These are phyloP conservation scores for Pocillopora grandis DNA, from an alignment of 92 coral and sea anemone species.

Conservation along the genomic window DNA sequence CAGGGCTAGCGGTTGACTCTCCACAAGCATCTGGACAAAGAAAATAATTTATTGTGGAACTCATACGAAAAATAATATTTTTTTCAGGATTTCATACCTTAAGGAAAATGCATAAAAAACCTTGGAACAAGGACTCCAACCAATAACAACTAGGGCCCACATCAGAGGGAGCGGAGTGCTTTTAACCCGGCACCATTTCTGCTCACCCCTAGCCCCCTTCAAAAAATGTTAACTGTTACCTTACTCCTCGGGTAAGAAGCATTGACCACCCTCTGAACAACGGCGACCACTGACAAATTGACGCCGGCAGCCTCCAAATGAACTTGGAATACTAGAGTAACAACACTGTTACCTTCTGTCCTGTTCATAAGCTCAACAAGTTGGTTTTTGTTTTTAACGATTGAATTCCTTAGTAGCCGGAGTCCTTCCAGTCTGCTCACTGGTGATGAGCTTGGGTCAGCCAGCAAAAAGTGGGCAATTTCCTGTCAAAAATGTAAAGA, in stretches of 20 bases:
- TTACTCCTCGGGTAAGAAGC: no score
- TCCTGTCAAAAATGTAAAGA: conserved; percentile 44
- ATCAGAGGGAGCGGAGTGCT: no score
- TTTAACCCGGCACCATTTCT: no score
- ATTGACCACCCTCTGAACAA: no score
- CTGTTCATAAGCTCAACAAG: conserved; percentile 47
- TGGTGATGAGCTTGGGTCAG: conserved; percentile 68
- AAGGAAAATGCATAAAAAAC: no score
- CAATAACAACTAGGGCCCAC: no score
- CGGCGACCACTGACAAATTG: no score
- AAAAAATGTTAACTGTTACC: no score
- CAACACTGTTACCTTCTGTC: conserved; percentile 50
- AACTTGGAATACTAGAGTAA: background rate
- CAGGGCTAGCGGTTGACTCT: conserved; percentile 4
- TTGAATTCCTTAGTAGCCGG: conserved; percentile 62
- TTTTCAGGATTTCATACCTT: no score
- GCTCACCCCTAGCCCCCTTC: no score
- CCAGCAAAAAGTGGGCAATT: conserved; percentile 67
- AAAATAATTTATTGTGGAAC: no score
- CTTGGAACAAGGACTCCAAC: no score
- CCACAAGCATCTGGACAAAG: background rate
- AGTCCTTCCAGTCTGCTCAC: conserved; percentile 89
- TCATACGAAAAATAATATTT: background rate
- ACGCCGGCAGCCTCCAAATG: background rate
- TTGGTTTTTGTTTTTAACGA: conserved; percentile 64